Percentiles rank a stretch among this genome's conserved stretches.
Conservation (phyloP, 2,888 invertebrate species). For the Drosophila algonquin region DNA sequence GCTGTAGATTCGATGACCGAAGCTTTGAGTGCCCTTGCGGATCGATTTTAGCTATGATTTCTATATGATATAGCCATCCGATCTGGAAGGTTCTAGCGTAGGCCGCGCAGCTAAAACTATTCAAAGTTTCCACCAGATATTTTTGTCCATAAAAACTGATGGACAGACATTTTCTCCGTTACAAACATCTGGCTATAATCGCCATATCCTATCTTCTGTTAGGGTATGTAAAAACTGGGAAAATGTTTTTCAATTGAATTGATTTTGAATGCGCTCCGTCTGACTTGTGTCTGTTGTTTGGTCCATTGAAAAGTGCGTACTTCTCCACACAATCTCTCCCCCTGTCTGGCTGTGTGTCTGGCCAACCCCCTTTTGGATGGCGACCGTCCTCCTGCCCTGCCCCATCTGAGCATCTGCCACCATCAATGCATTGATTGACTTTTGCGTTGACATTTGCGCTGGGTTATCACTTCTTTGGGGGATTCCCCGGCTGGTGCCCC, state of each 20-base stretch:
- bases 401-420: constrained; percentile 12
- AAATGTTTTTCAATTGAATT: constrained; percentile 76
- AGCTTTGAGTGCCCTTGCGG: not conserved
- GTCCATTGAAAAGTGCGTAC: constrained; percentile 75
- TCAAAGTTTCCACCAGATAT: too few relatives aligned
- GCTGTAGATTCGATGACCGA: not conserved
- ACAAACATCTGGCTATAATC: not conserved
- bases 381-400: not conserved
- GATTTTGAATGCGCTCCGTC: constrained; percentile 71
- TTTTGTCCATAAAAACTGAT: not conserved
- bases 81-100: too few relatives aligned
- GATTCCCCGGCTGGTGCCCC: constrained; percentile 46
- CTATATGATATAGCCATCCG: not conserved
- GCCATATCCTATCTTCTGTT: not conserved
- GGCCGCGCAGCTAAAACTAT: not conserved
- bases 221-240: constrained; percentile 2
- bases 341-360: constrained; percentile 35
- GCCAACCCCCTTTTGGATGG: constrained; percentile 23
- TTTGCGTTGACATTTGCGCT: constrained; percentile 76
- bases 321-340: constrained; percentile 4
- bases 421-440: constrained; percentile 67
- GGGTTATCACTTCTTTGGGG: constrained; percentile 60
- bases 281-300: constrained; percentile 60
- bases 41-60: not conserved
- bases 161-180: not conserved